A percentile compares a stretch with the other conserved stretches of the same genome.
phyloP scores from a whole-genome alignment of 2,113 vertebrate genomes.

The Garra rufa region DNA sequence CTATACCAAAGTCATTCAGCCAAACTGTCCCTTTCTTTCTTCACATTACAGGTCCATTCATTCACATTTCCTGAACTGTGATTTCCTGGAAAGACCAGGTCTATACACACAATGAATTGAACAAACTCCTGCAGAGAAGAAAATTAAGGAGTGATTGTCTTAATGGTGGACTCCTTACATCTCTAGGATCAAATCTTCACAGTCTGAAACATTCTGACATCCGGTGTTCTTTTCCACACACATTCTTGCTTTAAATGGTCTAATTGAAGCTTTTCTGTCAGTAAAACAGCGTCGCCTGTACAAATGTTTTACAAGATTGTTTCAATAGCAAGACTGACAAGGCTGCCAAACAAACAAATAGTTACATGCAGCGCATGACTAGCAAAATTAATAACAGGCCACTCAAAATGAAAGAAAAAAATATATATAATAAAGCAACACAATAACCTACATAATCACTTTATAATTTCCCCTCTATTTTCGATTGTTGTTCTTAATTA shows the following conservation, averaged over 20 bases:
- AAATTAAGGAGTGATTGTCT: constrained; percentile 37
- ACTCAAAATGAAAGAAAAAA: no score
- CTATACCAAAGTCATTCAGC: background rate
- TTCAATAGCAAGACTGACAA: background rate
- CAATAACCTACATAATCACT: background rate
- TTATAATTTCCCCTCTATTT: constrained; percentile 10
- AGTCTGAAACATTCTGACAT: background rate
- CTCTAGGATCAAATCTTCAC: constrained; percentile 37
- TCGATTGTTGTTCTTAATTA: constrained; percentile 41
- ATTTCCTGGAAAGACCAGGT: background rate
- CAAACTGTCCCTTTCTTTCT: background rate
- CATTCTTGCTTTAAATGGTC: background rate
- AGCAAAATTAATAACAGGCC: constrained; percentile 5
- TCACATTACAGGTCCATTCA: constrained; percentile 26
- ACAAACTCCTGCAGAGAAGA: background rate
- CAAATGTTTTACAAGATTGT: background rate
- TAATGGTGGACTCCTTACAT: background rate
- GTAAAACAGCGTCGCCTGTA: background rate
- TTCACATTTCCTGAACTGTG: constrained; percentile 12
- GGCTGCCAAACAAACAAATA: background rate
- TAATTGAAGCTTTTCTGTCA: background rate
- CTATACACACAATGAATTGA: background rate
- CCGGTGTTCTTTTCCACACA: background rate
- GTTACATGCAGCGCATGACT: background rate
- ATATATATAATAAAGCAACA: background rate